Evolutionary conservation across 23 tunicate species (phyloP).

Genomic region (Styela clava): DNA sequence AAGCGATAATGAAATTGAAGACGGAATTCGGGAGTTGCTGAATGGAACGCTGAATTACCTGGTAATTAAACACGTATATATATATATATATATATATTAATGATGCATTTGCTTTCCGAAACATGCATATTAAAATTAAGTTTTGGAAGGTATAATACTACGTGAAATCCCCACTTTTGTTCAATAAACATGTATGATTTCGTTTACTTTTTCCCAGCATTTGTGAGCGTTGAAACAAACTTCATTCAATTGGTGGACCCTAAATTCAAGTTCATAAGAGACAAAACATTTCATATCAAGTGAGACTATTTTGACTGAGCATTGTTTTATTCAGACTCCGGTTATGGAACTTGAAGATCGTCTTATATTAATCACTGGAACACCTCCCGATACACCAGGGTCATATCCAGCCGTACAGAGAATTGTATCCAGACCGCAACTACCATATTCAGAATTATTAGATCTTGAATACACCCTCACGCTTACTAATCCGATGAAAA

Average conservation of each 20-base stretch:
- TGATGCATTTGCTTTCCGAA: not conserved
- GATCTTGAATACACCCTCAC: constrained; percentile 42
- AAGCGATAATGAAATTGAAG: constrained; percentile 58
- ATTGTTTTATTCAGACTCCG: constrained; percentile 10
- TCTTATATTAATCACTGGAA: constrained; percentile 74
- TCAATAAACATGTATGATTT: no score
- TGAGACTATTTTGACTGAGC: no score
- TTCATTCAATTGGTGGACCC: no score
- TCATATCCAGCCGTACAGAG: constrained; percentile 74
- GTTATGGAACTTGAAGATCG: constrained; percentile 83
- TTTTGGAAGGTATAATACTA: not conserved
- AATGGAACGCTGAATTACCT: constrained; percentile 76
- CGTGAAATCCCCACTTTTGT: no score
- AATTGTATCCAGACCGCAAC: constrained; percentile 70
- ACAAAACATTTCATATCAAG: no score
- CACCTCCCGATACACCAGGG: constrained; percentile 55
- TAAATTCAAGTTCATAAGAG: no score
- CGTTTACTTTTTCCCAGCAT: no score
- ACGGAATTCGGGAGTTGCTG: constrained; percentile 69
- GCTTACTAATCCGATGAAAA: constrained; percentile 47
- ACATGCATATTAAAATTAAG: not conserved
- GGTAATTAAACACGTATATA: no score
- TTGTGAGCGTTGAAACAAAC: no score
- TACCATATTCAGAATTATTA: constrained; percentile 58
- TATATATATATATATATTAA: not conserved